Percentiles rank a stretch among this genome's conserved stretches.
Conservation (phyloP, 2,797 vertebrate species). For the Microctenopoma steveboyesi region DNA sequence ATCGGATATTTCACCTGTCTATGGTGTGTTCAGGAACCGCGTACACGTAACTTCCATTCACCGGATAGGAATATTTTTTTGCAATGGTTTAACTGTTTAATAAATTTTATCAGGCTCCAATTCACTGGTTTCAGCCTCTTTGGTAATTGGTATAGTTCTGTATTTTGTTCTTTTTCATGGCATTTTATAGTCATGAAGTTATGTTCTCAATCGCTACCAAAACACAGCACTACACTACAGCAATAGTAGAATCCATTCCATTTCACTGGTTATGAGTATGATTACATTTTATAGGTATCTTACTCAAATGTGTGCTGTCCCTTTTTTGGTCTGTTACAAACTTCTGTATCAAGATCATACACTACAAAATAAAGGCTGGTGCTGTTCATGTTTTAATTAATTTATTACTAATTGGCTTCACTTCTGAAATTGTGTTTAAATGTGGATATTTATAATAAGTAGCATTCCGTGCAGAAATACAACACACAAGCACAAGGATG, state of each 20-base stretch:
- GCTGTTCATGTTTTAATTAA: neutral
- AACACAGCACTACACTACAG: too few relatives aligned
- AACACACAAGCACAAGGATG: conserved; percentile 51
- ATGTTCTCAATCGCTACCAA: neutral
- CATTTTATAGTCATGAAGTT: neutral
- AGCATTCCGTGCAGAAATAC: conserved; percentile 29
- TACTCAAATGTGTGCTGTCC: too few relatives aligned
- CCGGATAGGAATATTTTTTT: too few relatives aligned
- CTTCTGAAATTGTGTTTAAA: neutral
- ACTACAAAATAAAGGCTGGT: too few relatives aligned
- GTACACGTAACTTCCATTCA: neutral
- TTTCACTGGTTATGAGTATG: neutral
- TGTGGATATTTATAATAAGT: neutral
- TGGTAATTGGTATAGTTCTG: neutral
- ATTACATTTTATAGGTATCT: neutral
- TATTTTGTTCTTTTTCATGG: neutral
- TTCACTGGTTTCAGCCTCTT: too few relatives aligned
- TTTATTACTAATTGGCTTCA: neutral
- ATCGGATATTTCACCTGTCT: neutral
- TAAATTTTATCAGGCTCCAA: too few relatives aligned
- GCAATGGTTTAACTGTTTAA: too few relatives aligned
- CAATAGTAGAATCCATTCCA: neutral
- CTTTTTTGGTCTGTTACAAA: too few relatives aligned
- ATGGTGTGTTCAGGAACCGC: conserved; percentile 7
- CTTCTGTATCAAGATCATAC: neutral